These are phyloP conservation scores for Acrossocheilus wenchowensis DNA, from an alignment of 2,797 vertebrate genomes.

Conservation along the genomic window DNA sequence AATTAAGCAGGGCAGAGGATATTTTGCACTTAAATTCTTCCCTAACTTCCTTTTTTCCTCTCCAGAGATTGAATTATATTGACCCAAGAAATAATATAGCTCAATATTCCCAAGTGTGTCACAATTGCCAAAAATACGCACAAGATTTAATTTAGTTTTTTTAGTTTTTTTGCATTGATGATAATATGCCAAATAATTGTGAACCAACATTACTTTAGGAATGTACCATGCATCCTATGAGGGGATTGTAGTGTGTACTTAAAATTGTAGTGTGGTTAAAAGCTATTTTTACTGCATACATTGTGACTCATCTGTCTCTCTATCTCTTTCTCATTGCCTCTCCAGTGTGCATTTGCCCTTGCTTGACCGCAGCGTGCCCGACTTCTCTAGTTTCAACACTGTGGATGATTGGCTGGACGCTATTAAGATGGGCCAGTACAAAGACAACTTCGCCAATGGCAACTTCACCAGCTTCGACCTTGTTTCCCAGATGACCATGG, in stretches of 20 bases:
- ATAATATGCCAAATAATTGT: conserved; percentile 37
- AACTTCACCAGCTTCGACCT: conserved; percentile 93
- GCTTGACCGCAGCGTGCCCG: conserved; percentile 95
- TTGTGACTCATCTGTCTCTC: conserved; percentile 29
- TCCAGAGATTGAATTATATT: conserved; percentile 38
- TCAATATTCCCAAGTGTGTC: conserved; percentile 20
- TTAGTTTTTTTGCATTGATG: conserved; percentile 11
- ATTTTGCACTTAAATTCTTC: conserved; percentile 44
- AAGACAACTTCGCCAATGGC: conserved; percentile 92
- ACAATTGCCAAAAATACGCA: conserved; percentile 45
- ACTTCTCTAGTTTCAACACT: conserved; percentile 97
- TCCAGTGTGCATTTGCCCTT: conserved; percentile 93
- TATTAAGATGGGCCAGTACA: conserved; percentile 99
- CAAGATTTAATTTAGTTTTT: not conserved
- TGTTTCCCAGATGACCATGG: conserved; percentile 99
- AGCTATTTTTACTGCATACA: conserved; percentile 3
- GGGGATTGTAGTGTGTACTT: conserved; percentile 1
- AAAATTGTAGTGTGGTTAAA: not conserved
- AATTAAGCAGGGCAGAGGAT: conserved; percentile 42
- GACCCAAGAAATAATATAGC: conserved; percentile 40
- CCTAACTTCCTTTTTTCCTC: conserved; percentile 28
- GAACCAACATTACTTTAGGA: conserved; percentile 18
- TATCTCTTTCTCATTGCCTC: conserved; percentile 33
- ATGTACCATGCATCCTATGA: not conserved
- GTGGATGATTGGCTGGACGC: conserved; percentile 99